Conservation (phyloP, 2,113 vertebrate genomes). For the Tupaia chinensis region DNA sequence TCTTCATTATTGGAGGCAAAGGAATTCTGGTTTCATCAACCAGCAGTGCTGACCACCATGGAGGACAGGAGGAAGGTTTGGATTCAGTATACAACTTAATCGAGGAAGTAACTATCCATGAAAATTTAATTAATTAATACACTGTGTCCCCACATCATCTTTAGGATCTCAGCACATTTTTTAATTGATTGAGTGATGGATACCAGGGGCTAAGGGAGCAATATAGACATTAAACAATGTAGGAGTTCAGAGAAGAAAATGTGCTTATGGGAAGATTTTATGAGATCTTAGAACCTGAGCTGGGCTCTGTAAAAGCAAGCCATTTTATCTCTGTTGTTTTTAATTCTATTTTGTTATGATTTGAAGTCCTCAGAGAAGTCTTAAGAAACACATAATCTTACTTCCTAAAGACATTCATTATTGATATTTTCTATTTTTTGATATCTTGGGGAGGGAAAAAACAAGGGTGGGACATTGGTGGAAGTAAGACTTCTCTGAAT, state of each 20-base stretch:
- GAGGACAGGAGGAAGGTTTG: not conserved
- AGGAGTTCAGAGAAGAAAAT: not conserved
- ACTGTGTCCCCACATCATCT: not conserved
- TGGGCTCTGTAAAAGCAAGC: not conserved
- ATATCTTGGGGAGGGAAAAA: constrained; percentile 2
- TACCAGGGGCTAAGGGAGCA: constrained; percentile 15
- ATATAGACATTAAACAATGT: not conserved
- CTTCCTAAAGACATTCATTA: not conserved
- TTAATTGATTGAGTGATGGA: constrained; percentile 22
- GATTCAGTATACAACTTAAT: constrained; percentile 19
- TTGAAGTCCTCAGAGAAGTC: constrained; percentile 54
- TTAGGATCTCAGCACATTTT: constrained; percentile 27
- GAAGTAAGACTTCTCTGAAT: constrained; percentile 19
- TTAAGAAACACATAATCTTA: constrained; percentile 43
- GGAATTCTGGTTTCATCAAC: constrained; percentile 47
- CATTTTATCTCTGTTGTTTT: not conserved
- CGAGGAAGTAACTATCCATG: not conserved
- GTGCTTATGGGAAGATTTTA: not conserved
- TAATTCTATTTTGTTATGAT: constrained; percentile 36
- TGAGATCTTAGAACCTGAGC: not conserved
- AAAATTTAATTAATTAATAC: constrained; percentile 29
- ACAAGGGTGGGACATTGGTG: not conserved
- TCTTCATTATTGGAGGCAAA: constrained; percentile 47
- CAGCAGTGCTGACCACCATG: not conserved
- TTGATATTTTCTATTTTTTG: not conserved